A percentile compares a stretch with the other conserved stretches of the same genome.
Evolutionary conservation across 2,888 invertebrate species (phyloP).

Genomic region (Macrosiphum euphorbiae): DNA sequence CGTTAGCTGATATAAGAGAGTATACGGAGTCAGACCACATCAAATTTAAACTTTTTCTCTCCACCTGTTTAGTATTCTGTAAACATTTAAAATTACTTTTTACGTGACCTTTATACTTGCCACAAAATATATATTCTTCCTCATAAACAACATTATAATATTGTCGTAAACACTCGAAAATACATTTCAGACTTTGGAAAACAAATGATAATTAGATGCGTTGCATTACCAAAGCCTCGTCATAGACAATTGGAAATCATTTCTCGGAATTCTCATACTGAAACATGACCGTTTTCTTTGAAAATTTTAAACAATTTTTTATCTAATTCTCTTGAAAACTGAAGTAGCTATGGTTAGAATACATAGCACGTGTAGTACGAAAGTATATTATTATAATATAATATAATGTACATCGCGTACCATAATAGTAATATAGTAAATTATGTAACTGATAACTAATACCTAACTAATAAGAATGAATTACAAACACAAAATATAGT

Average conservation of each 20-base stretch:
- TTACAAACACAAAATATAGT: not conserved
- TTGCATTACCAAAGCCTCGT: not conserved
- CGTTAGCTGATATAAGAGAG: not conserved
- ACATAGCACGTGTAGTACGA: not conserved
- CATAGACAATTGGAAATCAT: not conserved
- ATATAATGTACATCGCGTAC: not conserved
- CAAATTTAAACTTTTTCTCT: conserved; percentile 8
- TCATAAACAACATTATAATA: not conserved
- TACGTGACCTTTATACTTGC: not conserved
- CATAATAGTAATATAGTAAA: not conserved
- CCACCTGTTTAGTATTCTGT: not conserved
- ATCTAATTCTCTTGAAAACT: not conserved
- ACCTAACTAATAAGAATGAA: not conserved
- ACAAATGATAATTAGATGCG: not conserved
- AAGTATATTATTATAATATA: not conserved
- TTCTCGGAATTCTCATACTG: not conserved
- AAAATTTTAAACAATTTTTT: not conserved
- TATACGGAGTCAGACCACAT: not conserved
- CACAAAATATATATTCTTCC: not conserved
- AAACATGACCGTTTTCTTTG: not conserved
- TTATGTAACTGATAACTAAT: not conserved
- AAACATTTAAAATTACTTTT: not conserved
- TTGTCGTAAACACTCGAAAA: not conserved
- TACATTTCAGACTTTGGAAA: not conserved
- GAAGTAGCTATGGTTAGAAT: not conserved